These are phyloP conservation scores for Phortica magna DNA, from an alignment of 2,888 invertebrate genomes.

Conservation along the genomic window DNA sequence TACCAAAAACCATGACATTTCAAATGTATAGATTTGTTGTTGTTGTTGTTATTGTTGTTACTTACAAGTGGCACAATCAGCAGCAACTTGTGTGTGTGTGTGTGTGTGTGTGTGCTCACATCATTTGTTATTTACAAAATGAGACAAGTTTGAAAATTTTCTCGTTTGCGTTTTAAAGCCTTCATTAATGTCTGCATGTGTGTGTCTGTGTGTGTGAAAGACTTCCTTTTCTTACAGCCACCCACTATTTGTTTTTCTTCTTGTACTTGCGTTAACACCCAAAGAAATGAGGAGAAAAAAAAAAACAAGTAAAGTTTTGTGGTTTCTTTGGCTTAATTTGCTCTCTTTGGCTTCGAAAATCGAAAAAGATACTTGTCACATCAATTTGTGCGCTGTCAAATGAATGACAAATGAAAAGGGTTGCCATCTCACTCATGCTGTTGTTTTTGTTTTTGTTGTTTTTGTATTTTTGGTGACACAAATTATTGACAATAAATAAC, in stretches of 20 bases:
- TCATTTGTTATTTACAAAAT: conserved; percentile 77
- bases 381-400: conserved; percentile 67
- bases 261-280: conserved; percentile 43
- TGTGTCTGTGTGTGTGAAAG: conserved; percentile 49
- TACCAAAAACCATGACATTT: conserved; percentile 14
- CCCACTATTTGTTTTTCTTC: conserved; percentile 38
- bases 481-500: conserved; percentile 23
- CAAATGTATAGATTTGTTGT: conserved; percentile 24
- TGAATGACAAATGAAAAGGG: conserved; percentile 70
- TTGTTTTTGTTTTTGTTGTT: background rate
- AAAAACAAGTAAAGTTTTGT: conserved; percentile 26
- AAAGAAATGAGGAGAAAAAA: too few relatives aligned
- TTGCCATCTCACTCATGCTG: conserved; percentile 28
- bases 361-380: conserved; percentile 71
- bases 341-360: conserved; percentile 40
- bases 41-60: background rate
- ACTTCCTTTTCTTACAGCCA: too few relatives aligned
- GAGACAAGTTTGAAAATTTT: conserved; percentile 61
- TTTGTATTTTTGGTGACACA: conserved; percentile 4
- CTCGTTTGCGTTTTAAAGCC: background rate
- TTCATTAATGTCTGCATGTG: conserved; percentile 14
- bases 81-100: background rate
- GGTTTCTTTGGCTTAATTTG: conserved; percentile 41
- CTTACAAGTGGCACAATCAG: conserved; percentile 12
- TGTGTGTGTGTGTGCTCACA: conserved; percentile 64